These are phyloP conservation scores for Blastomussa wellsi DNA, from an alignment of 92 coral and sea anemone genomes.

Conservation along the genomic window DNA sequence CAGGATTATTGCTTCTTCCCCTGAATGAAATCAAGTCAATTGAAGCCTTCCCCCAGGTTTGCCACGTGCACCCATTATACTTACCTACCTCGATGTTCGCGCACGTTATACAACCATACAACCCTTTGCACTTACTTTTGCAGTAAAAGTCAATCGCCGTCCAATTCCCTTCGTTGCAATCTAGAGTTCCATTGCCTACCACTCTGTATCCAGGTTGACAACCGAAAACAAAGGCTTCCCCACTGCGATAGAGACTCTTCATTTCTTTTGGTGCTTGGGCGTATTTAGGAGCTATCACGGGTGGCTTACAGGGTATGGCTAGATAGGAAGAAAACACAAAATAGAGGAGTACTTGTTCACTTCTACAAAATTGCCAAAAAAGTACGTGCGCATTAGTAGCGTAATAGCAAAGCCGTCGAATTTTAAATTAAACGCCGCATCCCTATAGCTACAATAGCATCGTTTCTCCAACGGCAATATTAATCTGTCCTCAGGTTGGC, in stretches of 20 bases:
- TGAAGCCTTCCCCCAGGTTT: not conserved
- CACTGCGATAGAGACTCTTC: not conserved
- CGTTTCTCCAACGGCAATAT: not conserved
- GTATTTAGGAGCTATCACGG: not conserved
- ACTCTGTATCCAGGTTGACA: conserved; percentile 26
- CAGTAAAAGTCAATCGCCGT: conserved; percentile 22
- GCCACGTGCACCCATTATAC: no score
- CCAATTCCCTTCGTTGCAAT: conserved; percentile 43
- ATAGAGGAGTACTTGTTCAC: not conserved
- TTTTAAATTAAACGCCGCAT: no score
- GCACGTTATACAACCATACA: no score
- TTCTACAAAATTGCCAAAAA: not conserved
- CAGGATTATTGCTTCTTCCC: not conserved
- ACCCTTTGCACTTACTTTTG: not conserved
- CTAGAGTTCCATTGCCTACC: conserved; percentile 20
- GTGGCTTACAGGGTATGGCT: conserved; percentile 26
- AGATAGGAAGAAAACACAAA: not conserved
- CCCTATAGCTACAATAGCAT: no score
- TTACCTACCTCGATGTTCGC: not conserved
- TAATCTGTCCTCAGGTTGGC: not conserved
- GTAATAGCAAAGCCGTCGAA: not conserved
- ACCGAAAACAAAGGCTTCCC: not conserved
- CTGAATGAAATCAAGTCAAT: not conserved
- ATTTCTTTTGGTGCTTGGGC: not conserved
- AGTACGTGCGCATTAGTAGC: not conserved